Percentiles rank a stretch among this genome's conserved stretches.
phyloP scores from a whole-genome alignment of 2,113 vertebrate species.

The Dermatemys mawii region DNA sequence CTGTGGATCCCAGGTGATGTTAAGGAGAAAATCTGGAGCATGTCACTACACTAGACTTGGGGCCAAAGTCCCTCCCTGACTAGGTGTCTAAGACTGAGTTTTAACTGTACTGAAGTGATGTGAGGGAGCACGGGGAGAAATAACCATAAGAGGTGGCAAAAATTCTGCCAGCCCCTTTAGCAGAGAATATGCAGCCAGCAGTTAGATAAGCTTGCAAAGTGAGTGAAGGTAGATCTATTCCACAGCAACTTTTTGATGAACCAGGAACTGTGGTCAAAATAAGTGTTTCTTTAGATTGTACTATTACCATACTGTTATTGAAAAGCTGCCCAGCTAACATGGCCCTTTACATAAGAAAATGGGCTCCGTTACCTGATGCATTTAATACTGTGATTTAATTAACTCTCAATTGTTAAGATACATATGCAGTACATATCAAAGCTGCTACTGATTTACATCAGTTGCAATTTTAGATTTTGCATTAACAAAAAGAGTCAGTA shows the following conservation, averaged over 20 bases:
- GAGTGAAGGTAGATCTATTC: background rate
- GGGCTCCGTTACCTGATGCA: background rate
- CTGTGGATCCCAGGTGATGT: no score
- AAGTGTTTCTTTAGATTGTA: background rate
- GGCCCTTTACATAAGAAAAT: background rate
- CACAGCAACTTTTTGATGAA: background rate
- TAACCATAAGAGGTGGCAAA: background rate
- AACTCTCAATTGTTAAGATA: background rate
- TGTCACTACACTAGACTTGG: no score
- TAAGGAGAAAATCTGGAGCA: no score
- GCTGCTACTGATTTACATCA: fast-evolving
- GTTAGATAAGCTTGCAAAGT: background rate
- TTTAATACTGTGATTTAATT: background rate
- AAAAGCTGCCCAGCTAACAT: background rate
- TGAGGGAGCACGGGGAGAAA: background rate
- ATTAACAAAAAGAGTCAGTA: background rate
- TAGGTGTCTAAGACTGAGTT: no score
- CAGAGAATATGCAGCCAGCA: background rate
- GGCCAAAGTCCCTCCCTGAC: no score
- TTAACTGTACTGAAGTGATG: no score
- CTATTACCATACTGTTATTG: fast-evolving
- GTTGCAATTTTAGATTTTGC: background rate
- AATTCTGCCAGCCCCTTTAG: background rate
- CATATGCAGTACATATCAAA: fast-evolving
- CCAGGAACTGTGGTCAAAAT: background rate